A percentile compares a stretch with the other conserved stretches of the same genome.
Evolutionary conservation across 2,797 vertebrate species (phyloP).

Genomic region (Sebastes nivosus): DNA sequence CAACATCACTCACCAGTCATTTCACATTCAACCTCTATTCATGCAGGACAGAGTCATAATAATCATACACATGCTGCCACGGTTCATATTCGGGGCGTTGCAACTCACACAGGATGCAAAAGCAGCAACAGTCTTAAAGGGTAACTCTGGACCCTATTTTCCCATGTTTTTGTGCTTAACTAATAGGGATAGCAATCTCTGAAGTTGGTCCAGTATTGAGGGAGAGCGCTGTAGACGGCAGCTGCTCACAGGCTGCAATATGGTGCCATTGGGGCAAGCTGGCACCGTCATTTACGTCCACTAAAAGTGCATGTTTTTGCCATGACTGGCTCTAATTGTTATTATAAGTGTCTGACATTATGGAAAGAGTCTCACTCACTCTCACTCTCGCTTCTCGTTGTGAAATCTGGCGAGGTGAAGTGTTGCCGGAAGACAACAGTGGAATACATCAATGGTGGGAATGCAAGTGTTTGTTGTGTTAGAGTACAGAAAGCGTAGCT

Average conservation of each 20-base stretch:
- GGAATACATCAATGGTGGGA: background rate
- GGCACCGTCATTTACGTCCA: background rate
- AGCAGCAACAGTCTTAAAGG: background rate
- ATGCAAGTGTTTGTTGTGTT: background rate
- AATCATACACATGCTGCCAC: background rate
- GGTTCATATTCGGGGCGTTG: background rate
- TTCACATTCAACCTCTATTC: conserved; percentile 31
- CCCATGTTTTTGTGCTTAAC: background rate
- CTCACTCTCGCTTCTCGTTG: background rate
- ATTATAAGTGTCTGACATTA: too few species aligned
- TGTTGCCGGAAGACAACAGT: background rate
- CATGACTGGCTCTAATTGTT: too few species aligned
- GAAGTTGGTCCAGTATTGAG: background rate
- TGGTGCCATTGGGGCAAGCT: background rate
- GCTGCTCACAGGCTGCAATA: too few species aligned
- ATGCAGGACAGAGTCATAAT: background rate
- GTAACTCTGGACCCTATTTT: background rate
- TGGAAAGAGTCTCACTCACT: background rate
- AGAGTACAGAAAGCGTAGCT: fast-evolving
- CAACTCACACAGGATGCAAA: background rate
- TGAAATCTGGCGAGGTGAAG: background rate
- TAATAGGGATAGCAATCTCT: too few species aligned
- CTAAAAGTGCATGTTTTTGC: too few species aligned
- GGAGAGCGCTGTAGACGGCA: too few species aligned
- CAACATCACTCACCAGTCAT: conserved; percentile 8